Evolutionary conservation across 1,140 invertebrate species (phyloP).

Genomic region (Odontomachus brunneus): DNA sequence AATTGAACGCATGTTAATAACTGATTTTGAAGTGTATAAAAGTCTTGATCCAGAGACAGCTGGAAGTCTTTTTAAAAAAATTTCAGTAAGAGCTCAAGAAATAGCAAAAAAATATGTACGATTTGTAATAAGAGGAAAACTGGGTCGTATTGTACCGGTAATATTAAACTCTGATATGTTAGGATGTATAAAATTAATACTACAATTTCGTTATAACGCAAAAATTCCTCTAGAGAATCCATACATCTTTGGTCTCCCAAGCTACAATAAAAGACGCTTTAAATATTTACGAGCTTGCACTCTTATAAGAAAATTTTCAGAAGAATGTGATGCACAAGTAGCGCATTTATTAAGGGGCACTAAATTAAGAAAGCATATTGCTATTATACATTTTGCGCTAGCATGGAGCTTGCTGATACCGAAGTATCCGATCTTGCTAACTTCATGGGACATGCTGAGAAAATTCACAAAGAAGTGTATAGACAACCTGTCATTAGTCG

Average conservation of each 20-base stretch:
- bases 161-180: slow-evolving; percentile 4
- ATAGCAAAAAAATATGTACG: too few species aligned
- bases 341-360: slow-evolving; percentile 32
- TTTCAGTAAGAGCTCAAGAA: slow-evolving; percentile 2
- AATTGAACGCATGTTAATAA: slow-evolving; percentile 10
- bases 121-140: slow-evolving; percentile 23
- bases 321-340: slow-evolving; percentile 22
- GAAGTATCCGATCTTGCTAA: slow-evolving; percentile 33
- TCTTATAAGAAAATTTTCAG: slow-evolving; percentile 12
- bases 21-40: slow-evolving; percentile 24
- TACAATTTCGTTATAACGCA: not conserved
- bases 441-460: slow-evolving; percentile 38
- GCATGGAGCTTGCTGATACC: slow-evolving; percentile 30
- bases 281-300: slow-evolving; percentile 16
- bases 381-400: slow-evolving; percentile 29
- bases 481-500: slow-evolving; percentile 10
- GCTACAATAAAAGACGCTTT: slow-evolving; percentile 12
- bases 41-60: not conserved
- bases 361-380: slow-evolving; percentile 32
- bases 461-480: slow-evolving; percentile 30
- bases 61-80: slow-evolving; percentile 2
- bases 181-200: slow-evolving; percentile 25
- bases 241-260: slow-evolving; percentile 23
- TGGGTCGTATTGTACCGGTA: slow-evolving; percentile 4
- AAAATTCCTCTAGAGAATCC: slow-evolving; percentile 5